Evolutionary conservation across 2,113 vertebrate genomes (phyloP), one percentile per base, ranked within the genome.

Genomic region (Climacteris rufus): DNA sequence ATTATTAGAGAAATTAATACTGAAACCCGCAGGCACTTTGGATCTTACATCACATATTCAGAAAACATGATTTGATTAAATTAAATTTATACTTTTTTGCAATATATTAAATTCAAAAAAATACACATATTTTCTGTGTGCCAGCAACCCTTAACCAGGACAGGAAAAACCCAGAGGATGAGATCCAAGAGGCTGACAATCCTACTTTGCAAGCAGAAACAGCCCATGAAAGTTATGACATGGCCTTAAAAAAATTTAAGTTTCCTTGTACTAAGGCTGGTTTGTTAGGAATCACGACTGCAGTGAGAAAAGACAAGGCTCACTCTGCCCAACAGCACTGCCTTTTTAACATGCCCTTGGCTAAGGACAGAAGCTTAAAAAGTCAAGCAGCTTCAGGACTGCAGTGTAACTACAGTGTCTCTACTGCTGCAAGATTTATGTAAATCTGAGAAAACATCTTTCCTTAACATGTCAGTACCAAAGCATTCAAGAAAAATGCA

Each of bases 401-500:
- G 7, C 20, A 31, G 68, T 23, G 0, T 9, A 72, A 60, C 45
- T 37, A 31, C 44, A 40, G 63, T 1, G 11, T 21, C 39, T 75
- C 78, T 63, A 28, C 56, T 18, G 59, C 53, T 37, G 3, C 14
- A 70, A 69, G 44, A 68, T 45, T 63, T 35, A 63, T 13, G 33
- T 68, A 78, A 63, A 66, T 35, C 65, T 56, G 44, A 78, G 65
- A 88, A 88, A 95, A 70, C 31, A 91, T 77, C 93, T 84, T 89
- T 92, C 64, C 65, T 88, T 89, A 94, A 87, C 88, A 61, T 28
- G 60, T 88, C 56, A 76, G 70, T 63, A 94, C 79, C 90, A 60
- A 96, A 89, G 77, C n/a, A 83, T 79, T 94, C 35, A 52, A 66
- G 92, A 74, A 68, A 92, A 90, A 83, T 68, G 50, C 54, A 66